These are phyloP conservation scores for Lepidothrix coronata DNA, from an alignment of 2,113 vertebrate species.

Conservation along the genomic window DNA sequence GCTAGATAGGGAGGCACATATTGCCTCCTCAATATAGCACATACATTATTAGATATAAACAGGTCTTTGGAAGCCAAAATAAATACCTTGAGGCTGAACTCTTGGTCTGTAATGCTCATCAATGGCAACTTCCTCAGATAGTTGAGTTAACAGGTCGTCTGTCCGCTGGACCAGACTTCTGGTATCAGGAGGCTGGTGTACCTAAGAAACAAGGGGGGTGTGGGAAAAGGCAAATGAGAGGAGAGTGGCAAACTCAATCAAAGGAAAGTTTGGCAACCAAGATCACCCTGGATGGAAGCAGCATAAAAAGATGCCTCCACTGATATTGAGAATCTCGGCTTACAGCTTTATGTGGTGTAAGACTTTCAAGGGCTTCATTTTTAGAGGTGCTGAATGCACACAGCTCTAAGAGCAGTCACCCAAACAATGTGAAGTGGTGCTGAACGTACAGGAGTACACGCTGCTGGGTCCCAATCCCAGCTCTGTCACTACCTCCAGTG, in stretches of 20 bases:
- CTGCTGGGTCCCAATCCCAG: not conserved
- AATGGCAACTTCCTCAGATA: conserved; percentile 87
- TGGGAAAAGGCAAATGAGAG: not conserved
- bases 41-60: not conserved
- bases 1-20: not conserved
- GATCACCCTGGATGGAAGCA: not conserved
- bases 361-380: not conserved
- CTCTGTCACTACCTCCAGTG: not conserved
- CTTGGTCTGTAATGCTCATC: conserved; percentile 73
- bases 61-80: not conserved
- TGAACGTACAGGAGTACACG: not conserved
- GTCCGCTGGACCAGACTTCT: conserved; percentile 84
- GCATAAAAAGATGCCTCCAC: not conserved
- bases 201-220: conserved; percentile 62
- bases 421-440: not conserved
- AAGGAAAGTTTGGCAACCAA: not conserved
- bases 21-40: not conserved
- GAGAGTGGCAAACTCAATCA: not conserved
- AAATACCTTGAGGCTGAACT: conserved; percentile 63
- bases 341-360: not conserved
- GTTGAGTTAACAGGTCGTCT: conserved; percentile 85
- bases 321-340: not conserved
- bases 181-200: conserved; percentile 78
- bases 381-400: not conserved
- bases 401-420: not conserved